phyloP scores from a whole-genome alignment of 2,113 vertebrate genomes.

The Nothoprocta perdicaria region DNA sequence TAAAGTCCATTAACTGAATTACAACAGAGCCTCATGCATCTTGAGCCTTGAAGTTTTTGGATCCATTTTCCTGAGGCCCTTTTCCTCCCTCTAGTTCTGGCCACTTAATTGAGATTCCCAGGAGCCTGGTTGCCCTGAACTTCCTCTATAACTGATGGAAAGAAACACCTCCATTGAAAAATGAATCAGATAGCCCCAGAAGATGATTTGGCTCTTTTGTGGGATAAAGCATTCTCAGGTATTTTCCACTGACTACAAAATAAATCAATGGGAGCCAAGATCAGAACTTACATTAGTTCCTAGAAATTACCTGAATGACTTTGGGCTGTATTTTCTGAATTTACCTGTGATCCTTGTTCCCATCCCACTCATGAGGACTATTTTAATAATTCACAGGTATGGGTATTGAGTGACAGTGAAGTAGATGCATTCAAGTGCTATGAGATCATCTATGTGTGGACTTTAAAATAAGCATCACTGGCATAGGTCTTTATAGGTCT shows the following conservation, averaged over 20 bases:
- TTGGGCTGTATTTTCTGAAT: neutral
- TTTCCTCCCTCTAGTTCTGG: constrained; percentile 7
- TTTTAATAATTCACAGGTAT: neutral
- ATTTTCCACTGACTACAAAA: neutral
- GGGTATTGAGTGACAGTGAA: fast-evolving
- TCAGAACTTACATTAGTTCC: neutral
- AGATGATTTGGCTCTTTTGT: neutral
- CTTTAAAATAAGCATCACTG: neutral
- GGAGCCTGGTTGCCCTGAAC: neutral
- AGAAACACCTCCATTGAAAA: neutral
- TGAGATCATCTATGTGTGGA: neutral
- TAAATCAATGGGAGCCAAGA: neutral
- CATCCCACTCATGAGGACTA: neutral
- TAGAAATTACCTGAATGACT: neutral
- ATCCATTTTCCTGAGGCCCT: constrained; percentile 29
- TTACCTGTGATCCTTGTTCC: neutral
- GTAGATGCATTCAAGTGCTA: neutral
- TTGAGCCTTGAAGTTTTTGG: constrained; percentile 11
- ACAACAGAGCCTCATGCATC: neutral
- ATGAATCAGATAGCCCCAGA: neutral
- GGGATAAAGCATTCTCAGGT: neutral
- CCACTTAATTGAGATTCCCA: neutral
- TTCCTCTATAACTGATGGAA: neutral
- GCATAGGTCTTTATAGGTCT: neutral
- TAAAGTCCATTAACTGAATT: constrained; percentile 35